These are phyloP conservation scores for Zaprionus lineosus DNA, from an alignment of 2,888 invertebrate species.

Conservation along the genomic window DNA sequence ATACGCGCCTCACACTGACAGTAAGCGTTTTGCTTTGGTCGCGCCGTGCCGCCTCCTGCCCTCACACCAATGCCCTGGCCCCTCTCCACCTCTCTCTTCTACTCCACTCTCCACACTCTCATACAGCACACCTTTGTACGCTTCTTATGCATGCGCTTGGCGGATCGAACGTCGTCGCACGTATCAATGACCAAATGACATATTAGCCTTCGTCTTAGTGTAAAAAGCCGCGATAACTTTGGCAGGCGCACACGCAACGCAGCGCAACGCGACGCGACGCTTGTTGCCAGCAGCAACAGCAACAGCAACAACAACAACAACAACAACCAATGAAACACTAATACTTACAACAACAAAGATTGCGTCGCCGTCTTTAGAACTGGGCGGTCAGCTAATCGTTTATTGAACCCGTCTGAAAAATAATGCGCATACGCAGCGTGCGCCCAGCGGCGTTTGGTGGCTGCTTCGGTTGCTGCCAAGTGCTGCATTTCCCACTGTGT, in stretches of 20 bases:
- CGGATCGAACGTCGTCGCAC: constrained; percentile 54
- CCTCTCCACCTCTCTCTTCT: background rate
- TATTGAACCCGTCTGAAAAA: constrained; percentile 70
- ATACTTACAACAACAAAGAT: constrained; percentile 4
- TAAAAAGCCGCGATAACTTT: constrained; percentile 78
- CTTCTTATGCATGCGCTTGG: constrained; percentile 15
- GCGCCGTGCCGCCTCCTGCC: constrained; percentile 37
- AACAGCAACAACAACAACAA: constrained; percentile 15
- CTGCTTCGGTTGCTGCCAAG: constrained; percentile 19
- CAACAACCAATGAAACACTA: constrained; percentile 14
- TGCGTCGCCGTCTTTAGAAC: constrained; percentile 55
- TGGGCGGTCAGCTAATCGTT: constrained; percentile 65
- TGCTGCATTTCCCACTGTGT: constrained; percentile 65
- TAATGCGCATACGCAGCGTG: constrained; percentile 78
- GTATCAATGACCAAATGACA: constrained; percentile 80
- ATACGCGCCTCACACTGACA: constrained; percentile 77
- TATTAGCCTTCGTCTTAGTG: constrained; percentile 79
- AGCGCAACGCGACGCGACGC: no score
- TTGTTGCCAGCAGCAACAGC: constrained; percentile 21
- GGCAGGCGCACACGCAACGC: constrained; percentile 69
- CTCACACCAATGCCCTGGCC: constrained; percentile 15
- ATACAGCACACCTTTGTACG: background rate
- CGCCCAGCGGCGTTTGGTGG: constrained; percentile 35
- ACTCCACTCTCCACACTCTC: constrained; percentile 2
- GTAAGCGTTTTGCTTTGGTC: constrained; percentile 76